phyloP scores from a whole-genome alignment of 2,113 vertebrate species.

The Cavia aperea region DNA sequence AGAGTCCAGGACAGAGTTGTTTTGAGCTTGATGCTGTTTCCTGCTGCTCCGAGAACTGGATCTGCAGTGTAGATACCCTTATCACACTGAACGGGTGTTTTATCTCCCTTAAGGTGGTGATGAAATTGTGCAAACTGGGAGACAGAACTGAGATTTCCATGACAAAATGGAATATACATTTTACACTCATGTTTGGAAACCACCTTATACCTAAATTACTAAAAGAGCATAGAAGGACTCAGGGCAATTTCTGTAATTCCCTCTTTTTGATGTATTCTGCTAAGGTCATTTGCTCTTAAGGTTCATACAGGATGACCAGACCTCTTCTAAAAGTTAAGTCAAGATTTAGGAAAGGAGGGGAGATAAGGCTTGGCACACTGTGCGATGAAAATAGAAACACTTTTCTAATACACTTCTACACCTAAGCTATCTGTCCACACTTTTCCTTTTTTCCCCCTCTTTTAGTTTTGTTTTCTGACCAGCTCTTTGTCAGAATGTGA shows the following conservation, averaged over 20 bases:
- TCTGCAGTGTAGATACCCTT: neutral
- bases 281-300: conserved; percentile 22
- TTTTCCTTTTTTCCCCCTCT: neutral
- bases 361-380: neutral
- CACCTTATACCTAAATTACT: conserved; percentile 46
- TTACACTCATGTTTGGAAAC: conserved; percentile 64
- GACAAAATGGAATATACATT: conserved; percentile 66
- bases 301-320: neutral
- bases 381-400: neutral
- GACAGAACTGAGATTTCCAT: conserved; percentile 36
- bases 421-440: too few relatives aligned
- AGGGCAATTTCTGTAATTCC: conserved; percentile 56
- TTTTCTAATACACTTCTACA: neutral
- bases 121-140: neutral
- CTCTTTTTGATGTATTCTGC: conserved; percentile 39
- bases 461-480: neutral
- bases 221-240: conserved; percentile 59
- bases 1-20: neutral
- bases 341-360: neutral
- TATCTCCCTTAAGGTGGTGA: neutral
- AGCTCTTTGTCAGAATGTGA: neutral
- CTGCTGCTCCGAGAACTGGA: neutral
- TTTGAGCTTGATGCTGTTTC: neutral
- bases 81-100: rapidly evolving
- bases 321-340: neutral